Evolutionary conservation across 2,113 vertebrate genomes (phyloP), one percentile per base, ranked within the genome.

Genomic region (Empidonax traillii): DNA sequence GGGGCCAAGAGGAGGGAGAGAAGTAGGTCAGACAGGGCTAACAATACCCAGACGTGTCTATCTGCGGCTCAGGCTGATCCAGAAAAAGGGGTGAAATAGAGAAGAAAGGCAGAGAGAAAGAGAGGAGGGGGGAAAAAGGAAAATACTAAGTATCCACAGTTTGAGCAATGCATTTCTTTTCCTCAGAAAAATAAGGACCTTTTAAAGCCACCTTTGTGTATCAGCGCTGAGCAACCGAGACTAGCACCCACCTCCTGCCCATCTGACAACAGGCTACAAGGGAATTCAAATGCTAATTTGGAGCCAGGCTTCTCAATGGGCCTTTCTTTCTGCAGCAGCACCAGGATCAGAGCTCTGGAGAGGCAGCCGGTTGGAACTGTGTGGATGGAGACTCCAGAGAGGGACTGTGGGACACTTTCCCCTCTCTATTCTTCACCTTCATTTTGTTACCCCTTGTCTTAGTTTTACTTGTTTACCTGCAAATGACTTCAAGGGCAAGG

Each of bases 271-370:
- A 6, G 90, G 49, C 86, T 85, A 56, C 66, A 88, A 72, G 63
- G 61, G 93, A 94, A 97, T 97, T 96, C 95, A 95, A 91, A 97
- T 96, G 94, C 94, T 92, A 96, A 94, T 96, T 44, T 92, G 76
- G 19, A 92, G 87, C 69, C 82, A 47, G 85, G 62, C n/a, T 85
- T 66, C 80, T 96, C 85, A 96, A 96, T 73, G 74, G 69, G 65
- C 85, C 92, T 96, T 97, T 97, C 86, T 96, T 97, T 79, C 46
- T 88, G 41, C 77, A n/a, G 82, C 61, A 85, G 75, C 78, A 74
- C 56, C 59, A 61, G 63, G 71, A 90, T 68, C 51, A n/a, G 85
- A 51, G 91, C 58, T 72, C 61, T 56, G 76, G 56, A 66, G 75
- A 85, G 46, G 10, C 43, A 73, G 78, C 19, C 2, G 4, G 20